Evolutionary conservation across 2,888 invertebrate genomes (phyloP), one percentile per base, ranked within the genome.

Genomic region (Zygothrica quintamaculata): DNA sequence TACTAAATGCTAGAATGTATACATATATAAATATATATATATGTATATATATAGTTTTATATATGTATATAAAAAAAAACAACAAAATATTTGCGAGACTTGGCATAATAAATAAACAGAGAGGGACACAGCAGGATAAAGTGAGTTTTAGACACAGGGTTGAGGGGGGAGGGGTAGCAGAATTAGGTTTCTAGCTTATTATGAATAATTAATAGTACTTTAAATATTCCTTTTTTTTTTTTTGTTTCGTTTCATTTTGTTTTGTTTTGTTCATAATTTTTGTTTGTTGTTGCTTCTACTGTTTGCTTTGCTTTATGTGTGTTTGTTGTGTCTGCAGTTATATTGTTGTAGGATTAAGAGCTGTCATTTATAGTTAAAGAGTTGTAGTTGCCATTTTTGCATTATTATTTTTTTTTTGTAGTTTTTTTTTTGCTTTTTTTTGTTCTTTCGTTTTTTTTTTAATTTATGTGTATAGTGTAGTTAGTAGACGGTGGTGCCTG

Each of bases 1-100:
- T 87, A 84, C 85, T 87, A 82, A 77, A 62, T 64, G 58, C 87
- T 82, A 82, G 76, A 81, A 84, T 80, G 86, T 86, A 86, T 86
- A 80, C 80, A 81, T n/a, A n/a, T n/a, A n/a, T n/a, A n/a, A n/a
- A n/a, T n/a, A n/a, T n/a, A n/a, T n/a, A n/a, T n/a, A n/a, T n/a
- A n/a, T n/a, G n/a, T n/a, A n/a, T n/a, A n/a, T n/a, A n/a, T n/a
- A n/a, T n/a, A n/a, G n/a, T n/a, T n/a, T n/a, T n/a, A n/a, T n/a
- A n/a, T n/a, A n/a, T n/a, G n/a, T n/a, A n/a, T n/a, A n/a, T n/a
- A n/a, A n/a, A n/a, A n/a, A n/a, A n/a, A n/a, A n/a, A n/a, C n/a
- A n/a, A n/a, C n/a, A 81, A 84, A 80, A 80, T 84, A 70, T 67
- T 67, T 58, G 67, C 51, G 61, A 79, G 79, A 65, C 59, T 59